Base-by-base conservation (phyloP, 2,113 vertebrate species). In the Spea multiplicata region DNA sequence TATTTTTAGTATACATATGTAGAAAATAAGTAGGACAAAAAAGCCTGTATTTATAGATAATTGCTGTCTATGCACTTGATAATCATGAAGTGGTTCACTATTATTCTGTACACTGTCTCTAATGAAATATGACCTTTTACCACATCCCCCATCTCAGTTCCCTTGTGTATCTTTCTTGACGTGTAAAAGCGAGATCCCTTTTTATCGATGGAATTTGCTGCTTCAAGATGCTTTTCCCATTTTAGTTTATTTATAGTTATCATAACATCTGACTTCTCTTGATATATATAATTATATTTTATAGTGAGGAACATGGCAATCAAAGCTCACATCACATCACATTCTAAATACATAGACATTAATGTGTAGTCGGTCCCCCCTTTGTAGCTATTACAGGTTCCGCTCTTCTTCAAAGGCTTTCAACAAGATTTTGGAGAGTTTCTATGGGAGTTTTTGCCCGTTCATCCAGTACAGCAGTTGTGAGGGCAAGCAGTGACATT, bases 151-250 rank as follows among this genome's bases (percentile, higher is more conserved):
- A 13, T 45, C 13, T 45, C 69, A 65, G 71, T n/a, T 78, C 76
- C 76, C 76, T 55, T 46, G 76, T 61, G 69, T 72, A 69, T 72
- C 48, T 61, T 78, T 55, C 52, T 45, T 78, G 59, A 17, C 50
- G 48, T 49, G 50, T 78, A 72, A 78, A 72, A 61, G 59, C 44
- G 14, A 53, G 59, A 78, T 61, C 69, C 68, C 57, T 78, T 78
- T 48, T 78, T 72, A 72, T 44, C 48, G 48, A 49, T 14, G 52
- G 45, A 71, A 71, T 78, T 70, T 64, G 75, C 75, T 48, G 55
- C 67, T 71, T 44, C 55, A 70, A 71, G 59, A 78, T 49, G 12
- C 57, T 48, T 49, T 71, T 44, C 76, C 65, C 30, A n/a, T 55
- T 45, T 14, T n/a, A 48, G 53, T 44, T 66, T 59, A 53, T 78